Evolutionary conservation across 92 coral and sea anemone genomes (phyloP).

Genomic region (Epizoanthus scotinus): DNA sequence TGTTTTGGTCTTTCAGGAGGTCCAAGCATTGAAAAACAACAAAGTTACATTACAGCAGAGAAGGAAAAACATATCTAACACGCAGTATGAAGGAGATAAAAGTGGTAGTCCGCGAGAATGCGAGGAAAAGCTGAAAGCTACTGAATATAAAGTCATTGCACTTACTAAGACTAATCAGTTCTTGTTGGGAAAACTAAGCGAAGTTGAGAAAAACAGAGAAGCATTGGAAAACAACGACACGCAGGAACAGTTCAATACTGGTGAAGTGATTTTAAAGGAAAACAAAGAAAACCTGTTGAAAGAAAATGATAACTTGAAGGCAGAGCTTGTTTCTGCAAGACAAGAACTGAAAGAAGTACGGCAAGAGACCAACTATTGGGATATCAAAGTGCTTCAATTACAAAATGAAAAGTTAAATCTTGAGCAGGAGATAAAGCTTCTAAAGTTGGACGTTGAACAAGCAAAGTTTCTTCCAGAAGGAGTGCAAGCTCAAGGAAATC

Average conservation of each 20-base stretch:
- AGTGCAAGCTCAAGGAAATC: background rate
- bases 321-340: slow-evolving; percentile 5
- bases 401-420: background rate
- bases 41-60: background rate
- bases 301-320: background rate
- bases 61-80: no score
- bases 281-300: background rate
- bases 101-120: background rate
- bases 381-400: background rate
- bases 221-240: background rate
- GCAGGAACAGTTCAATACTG: background rate
- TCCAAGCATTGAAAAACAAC: slow-evolving; percentile 1
- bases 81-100: background rate
- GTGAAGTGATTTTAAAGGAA: background rate
- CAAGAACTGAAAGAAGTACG: background rate
- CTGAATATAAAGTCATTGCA: background rate
- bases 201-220: background rate
- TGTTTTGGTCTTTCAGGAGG: slow-evolving; percentile 1
- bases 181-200: background rate
- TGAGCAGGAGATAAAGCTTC: slow-evolving; percentile 5
- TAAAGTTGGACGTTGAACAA: background rate
- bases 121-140: slow-evolving; percentile 1
- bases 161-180: background rate
- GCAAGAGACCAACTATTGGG: background rate
- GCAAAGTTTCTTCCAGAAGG: background rate